Percentiles rank a stretch among this genome's conserved stretches.
These are phyloP conservation scores for Drosophila sproati DNA, from an alignment of 1,140 invertebrate genomes.

Conservation along the genomic window DNA sequence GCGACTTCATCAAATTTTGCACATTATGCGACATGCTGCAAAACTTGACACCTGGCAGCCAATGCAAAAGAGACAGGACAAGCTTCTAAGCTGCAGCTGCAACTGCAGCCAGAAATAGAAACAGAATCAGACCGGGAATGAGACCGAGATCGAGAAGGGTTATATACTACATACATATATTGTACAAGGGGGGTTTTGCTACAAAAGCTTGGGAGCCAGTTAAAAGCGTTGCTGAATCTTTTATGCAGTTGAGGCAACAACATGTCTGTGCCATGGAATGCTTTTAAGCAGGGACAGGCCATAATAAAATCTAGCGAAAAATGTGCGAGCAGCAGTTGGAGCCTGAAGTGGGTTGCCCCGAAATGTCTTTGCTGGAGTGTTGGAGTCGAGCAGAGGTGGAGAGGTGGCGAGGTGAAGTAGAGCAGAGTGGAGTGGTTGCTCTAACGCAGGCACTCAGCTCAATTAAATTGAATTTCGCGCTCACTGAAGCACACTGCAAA, in stretches of 20 bases:
- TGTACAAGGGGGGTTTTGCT: conserved; percentile 7
- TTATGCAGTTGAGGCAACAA: conserved; percentile 64
- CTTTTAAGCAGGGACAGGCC: conserved; percentile 74
- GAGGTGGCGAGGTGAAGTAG: not conserved
- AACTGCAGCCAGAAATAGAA: conserved; percentile 38
- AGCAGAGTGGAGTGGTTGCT: conserved; percentile 6
- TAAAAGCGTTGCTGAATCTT: conserved; percentile 83
- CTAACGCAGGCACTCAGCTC: conserved; percentile 72
- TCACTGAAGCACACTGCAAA: conserved; percentile 82
- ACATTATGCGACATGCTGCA: conserved; percentile 76
- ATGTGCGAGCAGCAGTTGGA: conserved; percentile 66
- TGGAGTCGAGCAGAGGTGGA: not conserved
- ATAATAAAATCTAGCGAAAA: conserved; percentile 78
- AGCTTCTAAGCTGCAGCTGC: conserved; percentile 44
- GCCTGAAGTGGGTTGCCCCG: conserved; percentile 2
- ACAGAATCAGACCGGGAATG: not conserved
- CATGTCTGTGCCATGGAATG: conserved; percentile 61
- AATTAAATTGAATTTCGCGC: conserved; percentile 83
- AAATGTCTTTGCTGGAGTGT: not conserved
- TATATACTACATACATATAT: not conserved
- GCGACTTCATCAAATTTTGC: conserved; percentile 79
- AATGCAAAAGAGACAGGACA: conserved; percentile 48
- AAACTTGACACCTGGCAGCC: conserved; percentile 73
- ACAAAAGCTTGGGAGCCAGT: conserved; percentile 69
- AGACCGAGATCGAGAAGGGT: not conserved